Base-by-base conservation (phyloP, 2,888 invertebrate genomes). In the Andrena minutula region DNA sequence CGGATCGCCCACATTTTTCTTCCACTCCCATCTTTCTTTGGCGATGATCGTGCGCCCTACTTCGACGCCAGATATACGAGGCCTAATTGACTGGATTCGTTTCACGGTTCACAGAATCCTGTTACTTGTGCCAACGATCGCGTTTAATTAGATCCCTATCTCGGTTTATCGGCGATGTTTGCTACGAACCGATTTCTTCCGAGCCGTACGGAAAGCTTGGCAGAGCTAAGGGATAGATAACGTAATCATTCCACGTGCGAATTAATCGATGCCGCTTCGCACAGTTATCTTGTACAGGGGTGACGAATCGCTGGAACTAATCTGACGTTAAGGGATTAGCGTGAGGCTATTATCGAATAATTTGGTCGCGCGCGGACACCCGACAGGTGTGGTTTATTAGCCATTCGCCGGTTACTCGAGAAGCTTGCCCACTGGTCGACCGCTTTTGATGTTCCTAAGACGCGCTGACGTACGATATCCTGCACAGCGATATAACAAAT, bases 351-450 rank as follows among this genome's bases (percentile, higher is more conserved):
- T 70, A 70, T 79, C 65, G 26, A 79, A 70, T 79, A 79, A 79
- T 79, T 79, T 51, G 70, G 70, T 58, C 49, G 58, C 41, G 49
- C 12, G 10, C 20, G 12, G 69, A 49, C 41, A 69, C 20, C 12
- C 5, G 47, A 60, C 70, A 61, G 60, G 49, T 77, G 65, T 70
- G 26, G 58, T 77, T 76, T 78, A 76, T 78, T 78, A 76, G 53
- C 63, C 76, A 68, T 63, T 60, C 60, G 51, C 10, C 65, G 51
- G 65, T 65, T 77, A 77, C 78, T 60, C 35, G 69, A 77, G 70
- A 79, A 64, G 65, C 70, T 77, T 70, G 70, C 65, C 58, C 41
- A 51, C 70, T 65, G 77, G 64, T 79, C 60, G 30, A 35, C 23
- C 26, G 20, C 76, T 76, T 78, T 78, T 78, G 78, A 78, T 78